These are phyloP conservation scores for Vollenhovia emeryi DNA, from an alignment of 1,140 invertebrate species.

Conservation along the genomic window DNA sequence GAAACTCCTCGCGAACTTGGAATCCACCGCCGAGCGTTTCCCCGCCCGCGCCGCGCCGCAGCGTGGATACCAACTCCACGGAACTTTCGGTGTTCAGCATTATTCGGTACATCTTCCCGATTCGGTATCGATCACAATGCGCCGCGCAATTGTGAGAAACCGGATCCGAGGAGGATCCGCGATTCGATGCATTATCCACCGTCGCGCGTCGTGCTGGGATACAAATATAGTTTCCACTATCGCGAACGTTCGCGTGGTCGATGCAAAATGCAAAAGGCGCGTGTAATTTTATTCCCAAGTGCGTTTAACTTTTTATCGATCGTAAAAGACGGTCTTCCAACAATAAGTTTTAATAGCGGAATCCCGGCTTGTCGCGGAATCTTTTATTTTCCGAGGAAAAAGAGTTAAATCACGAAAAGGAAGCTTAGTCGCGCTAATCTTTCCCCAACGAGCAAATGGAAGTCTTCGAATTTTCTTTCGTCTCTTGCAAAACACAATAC, in stretches of 20 bases:
- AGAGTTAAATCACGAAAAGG: background rate
- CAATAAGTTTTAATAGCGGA: background rate
- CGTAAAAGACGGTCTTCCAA: background rate
- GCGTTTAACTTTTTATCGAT: background rate
- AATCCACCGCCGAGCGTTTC: slow-evolving; percentile 3
- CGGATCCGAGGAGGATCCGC: background rate
- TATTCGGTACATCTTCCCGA: slow-evolving; percentile 17
- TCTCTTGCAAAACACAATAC: background rate
- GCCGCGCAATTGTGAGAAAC: slow-evolving; percentile 18
- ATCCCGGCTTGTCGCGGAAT: background rate
- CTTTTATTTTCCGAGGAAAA: background rate
- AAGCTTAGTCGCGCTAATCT: background rate
- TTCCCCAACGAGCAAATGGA: background rate
- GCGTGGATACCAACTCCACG: background rate
- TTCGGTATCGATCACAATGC: slow-evolving; percentile 43
- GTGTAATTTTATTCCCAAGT: background rate
- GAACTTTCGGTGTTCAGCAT: slow-evolving; percentile 15
- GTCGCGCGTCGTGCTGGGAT: background rate
- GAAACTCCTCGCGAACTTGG: slow-evolving; percentile 22
- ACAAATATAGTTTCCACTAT: slow-evolving; percentile 2
- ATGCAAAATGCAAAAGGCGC: background rate
- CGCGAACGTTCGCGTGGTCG: background rate
- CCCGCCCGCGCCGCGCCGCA: background rate
- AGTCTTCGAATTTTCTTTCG: background rate
- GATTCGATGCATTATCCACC: slow-evolving; percentile 4